phyloP scores from a whole-genome alignment of 2,797 vertebrate species.

The Malacoctenus gilli region DNA sequence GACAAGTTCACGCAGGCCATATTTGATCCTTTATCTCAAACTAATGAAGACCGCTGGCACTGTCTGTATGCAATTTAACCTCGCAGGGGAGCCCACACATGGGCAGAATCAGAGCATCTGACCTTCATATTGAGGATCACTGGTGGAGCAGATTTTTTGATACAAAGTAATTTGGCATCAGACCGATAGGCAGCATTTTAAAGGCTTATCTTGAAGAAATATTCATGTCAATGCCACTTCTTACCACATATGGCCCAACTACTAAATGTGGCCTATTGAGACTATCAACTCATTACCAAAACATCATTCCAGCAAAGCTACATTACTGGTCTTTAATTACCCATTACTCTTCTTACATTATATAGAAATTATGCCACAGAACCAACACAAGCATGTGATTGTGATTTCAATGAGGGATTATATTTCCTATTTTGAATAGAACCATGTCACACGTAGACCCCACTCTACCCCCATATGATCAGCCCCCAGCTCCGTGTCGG shows the following conservation, averaged over 20 bases:
- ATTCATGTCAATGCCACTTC: no score
- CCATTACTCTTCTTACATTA: no score
- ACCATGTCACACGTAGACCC: constrained; percentile 6
- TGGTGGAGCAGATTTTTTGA: neutral
- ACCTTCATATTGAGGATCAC: constrained; percentile 2
- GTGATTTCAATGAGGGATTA: constrained; percentile 7
- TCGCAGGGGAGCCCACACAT: neutral
- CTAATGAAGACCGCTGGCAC: constrained; percentile 42
- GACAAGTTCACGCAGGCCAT: constrained; percentile 42
- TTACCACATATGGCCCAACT: no score
- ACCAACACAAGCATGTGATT: neutral
- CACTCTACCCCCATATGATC: constrained; percentile 19
- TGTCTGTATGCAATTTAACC: constrained; percentile 22
- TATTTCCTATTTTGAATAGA: constrained; percentile 12
- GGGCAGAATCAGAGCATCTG: constrained; percentile 7
- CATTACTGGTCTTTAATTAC: no score
- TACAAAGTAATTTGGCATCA: no score
- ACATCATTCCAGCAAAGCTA: no score
- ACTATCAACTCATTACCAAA: no score
- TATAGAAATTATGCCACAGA: no score
- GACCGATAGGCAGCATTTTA: no score
- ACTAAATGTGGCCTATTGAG: no score
- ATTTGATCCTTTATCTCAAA: constrained; percentile 50
- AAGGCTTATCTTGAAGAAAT: no score
- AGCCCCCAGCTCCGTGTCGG: constrained; percentile 8